Conservation (phyloP, 2,888 invertebrate genomes). For the Cyrtodaria siliqua region DNA sequence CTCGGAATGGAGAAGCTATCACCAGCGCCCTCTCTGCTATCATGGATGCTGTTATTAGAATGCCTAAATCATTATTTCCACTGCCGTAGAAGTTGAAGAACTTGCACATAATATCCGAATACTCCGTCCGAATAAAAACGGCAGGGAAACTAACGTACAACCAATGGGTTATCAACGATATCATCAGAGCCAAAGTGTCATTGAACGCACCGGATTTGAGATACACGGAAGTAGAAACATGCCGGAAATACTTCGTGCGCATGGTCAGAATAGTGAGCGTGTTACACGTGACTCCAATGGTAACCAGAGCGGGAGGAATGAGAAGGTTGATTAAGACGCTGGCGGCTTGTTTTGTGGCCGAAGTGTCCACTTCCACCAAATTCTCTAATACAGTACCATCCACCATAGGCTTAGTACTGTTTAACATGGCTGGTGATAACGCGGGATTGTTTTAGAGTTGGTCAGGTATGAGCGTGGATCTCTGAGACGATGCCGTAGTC, state of each 20-base stretch:
- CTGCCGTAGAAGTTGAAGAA: conserved; percentile 78
- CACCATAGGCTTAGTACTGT: background rate
- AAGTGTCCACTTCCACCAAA: background rate
- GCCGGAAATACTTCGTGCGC: conserved; percentile 74
- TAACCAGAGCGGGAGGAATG: conserved; percentile 73
- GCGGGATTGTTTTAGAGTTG: no score
- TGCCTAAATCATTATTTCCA: conserved; percentile 74
- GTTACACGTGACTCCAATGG: conserved; percentile 72
- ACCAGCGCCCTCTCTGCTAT: conserved; percentile 75
- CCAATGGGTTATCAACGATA: conserved; percentile 75
- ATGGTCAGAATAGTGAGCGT: conserved; percentile 71
- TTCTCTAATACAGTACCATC: no score
- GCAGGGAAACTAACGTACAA: conserved; percentile 73
- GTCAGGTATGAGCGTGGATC: no score
- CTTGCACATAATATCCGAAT: conserved; percentile 73
- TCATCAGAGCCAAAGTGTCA: conserved; percentile 66
- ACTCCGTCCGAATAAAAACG: conserved; percentile 54
- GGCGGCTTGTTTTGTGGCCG: conserved; percentile 2
- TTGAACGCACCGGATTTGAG: conserved; percentile 73
- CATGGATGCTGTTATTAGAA: conserved; percentile 74
- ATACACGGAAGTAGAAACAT: conserved; percentile 74
- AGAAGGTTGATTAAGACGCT: conserved; percentile 61
- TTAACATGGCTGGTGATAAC: no score
- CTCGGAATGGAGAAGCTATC: conserved; percentile 72
- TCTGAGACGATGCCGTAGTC: background rate